Evolutionary conservation across 2,888 invertebrate species (phyloP).

Genomic region (Scaptomyza caliginosa): DNA sequence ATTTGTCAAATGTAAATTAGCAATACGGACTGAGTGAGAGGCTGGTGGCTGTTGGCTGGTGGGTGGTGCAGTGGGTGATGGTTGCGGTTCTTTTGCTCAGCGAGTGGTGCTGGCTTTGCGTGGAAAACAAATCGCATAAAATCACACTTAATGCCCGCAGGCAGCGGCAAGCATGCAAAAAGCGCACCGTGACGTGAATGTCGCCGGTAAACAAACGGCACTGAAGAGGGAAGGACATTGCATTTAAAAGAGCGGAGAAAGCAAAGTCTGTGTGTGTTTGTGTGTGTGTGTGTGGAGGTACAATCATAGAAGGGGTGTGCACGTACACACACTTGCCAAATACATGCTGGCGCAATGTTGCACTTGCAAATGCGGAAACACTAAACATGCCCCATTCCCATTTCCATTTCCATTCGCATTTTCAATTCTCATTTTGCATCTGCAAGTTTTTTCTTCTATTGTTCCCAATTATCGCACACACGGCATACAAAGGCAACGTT

Average conservation of each 20-base stretch:
- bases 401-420: background rate
- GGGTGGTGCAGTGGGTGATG: slow-evolving; percentile 1
- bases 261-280: too few relatives aligned
- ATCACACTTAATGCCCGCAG: slow-evolving; percentile 82
- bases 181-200: slow-evolving; percentile 77
- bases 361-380: slow-evolving; percentile 55
- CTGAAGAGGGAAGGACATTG: background rate
- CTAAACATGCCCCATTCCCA: slow-evolving; percentile 46
- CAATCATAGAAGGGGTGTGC: background rate
- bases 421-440: slow-evolving; percentile 16
- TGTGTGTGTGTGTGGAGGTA: background rate
- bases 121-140: slow-evolving; percentile 75
- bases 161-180: slow-evolving; percentile 69
- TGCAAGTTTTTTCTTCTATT: slow-evolving; percentile 60
- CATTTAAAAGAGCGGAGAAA: background rate
- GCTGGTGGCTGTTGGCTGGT: background rate
- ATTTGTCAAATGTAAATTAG: slow-evolving; percentile 82
- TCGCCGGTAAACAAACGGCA: slow-evolving; percentile 68
- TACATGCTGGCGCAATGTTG: slow-evolving; percentile 41
- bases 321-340: slow-evolving; percentile 8
- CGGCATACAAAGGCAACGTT: slow-evolving; percentile 66
- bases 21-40: slow-evolving; percentile 40
- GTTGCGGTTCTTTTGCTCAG: slow-evolving; percentile 40
- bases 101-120: slow-evolving; percentile 25
- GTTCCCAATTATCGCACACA: slow-evolving; percentile 71